Evolutionary conservation across 2,113 vertebrate genomes (phyloP), one percentile per base, ranked within the genome.

Genomic region (Bucco capensis): DNA sequence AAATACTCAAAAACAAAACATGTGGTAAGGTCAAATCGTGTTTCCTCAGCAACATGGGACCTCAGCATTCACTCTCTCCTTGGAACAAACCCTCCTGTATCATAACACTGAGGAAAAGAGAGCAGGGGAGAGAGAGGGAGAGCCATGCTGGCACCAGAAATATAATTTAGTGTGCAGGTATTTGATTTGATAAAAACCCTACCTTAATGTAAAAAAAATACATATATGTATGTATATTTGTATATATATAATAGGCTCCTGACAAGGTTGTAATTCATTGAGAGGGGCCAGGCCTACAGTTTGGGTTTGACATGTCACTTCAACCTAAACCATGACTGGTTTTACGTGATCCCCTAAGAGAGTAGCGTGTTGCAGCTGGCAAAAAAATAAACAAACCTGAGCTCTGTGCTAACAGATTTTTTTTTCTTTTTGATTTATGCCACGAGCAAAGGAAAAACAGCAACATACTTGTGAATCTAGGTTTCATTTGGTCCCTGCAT

Each of bases 211-310:
- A 1, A 33, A 92, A 94, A 78, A 97, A 91, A 79, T 84, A 83
- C 53, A 66, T 53, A 31, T 53, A 61, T 56, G 49, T 92, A 86
- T 80, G 50, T 57, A 31, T 46, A 5, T 94, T 56, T 57, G 70
- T 74, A 74, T 35, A 90, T 56, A 87, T 92, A 83, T 96, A 95
- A 97, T 88, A 70, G 92, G 93, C 91, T 97, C 96, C 95, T 97
- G 97, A 97, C 98, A 98, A 97, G 96, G 98, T 84, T 96, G 97
- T 94, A 97, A 98, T 97, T 98, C 98, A 98, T 94, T 42, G 96
- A 94, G 95, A 96, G 95, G 92, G 96, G 96, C 97, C 96, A 97
- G 97, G 85, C 86, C 83, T 76, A 61, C 91, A 71, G 92, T 28
- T 88, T 89, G 95, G 94, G 84, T 89, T 96, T 97, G 97, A 94